Percentiles rank a stretch among this genome's conserved stretches.
Evolutionary conservation across 2,888 invertebrate genomes (phyloP).

Genomic region (Polydrusus pterygomalis): DNA sequence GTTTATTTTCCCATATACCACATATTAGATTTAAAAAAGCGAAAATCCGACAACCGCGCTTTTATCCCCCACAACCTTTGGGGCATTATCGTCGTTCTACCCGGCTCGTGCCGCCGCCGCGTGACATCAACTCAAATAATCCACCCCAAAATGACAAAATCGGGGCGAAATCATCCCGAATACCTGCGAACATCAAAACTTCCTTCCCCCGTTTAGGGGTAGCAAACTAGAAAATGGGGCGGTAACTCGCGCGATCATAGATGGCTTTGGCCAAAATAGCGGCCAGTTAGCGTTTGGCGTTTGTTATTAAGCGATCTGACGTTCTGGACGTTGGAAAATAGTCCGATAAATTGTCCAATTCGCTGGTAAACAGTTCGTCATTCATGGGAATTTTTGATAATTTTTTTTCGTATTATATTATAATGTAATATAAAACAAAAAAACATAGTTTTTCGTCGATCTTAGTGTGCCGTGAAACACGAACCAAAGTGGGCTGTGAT

Average conservation of each 20-base stretch:
- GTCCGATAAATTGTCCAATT: not conserved
- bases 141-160: conserved; percentile 50
- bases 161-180: conserved; percentile 37
- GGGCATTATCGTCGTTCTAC: conserved; percentile 16
- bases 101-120: conserved; percentile 40
- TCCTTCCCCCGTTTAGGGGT: conserved; percentile 65
- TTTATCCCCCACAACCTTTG: conserved; percentile 50
- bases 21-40: too few relatives aligned
- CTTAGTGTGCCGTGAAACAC: not conserved
- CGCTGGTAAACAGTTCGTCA: too few relatives aligned
- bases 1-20: too few relatives aligned
- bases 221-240: conserved; percentile 65
- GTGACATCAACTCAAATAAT: conserved; percentile 36
- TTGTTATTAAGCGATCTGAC: conserved; percentile 50
- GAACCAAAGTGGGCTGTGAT: not conserved
- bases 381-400: too few relatives aligned
- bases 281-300: conserved; percentile 53
- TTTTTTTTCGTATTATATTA: too few relatives aligned
- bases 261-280: conserved; percentile 53
- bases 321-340: not conserved
- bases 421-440: too few relatives aligned
- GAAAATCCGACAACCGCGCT: conserved; percentile 56
- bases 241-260: conserved; percentile 57
- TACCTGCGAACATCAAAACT: conserved; percentile 62
- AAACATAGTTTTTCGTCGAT: not conserved